Percentiles rank a stretch among this genome's conserved stretches.
These are phyloP conservation scores for Muscicapa striata DNA, from an alignment of 2,797 vertebrate genomes.

Conservation along the genomic window DNA sequence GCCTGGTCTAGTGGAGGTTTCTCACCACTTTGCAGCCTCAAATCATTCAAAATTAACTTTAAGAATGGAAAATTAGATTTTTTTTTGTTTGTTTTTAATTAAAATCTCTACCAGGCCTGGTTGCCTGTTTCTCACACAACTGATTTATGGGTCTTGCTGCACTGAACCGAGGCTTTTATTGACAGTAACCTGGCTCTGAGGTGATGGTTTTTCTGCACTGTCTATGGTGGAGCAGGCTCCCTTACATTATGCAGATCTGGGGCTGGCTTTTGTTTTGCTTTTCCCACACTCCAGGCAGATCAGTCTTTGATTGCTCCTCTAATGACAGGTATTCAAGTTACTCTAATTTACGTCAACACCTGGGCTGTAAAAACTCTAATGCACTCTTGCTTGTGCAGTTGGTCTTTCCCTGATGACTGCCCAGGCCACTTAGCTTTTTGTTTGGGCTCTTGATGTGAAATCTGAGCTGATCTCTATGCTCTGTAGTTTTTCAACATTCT, in stretches of 20 bases:
- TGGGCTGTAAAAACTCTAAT: slow-evolving; percentile 41
- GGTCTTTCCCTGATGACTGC: not conserved
- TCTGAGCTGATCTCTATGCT: slow-evolving; percentile 8
- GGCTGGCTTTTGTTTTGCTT: slow-evolving; percentile 25
- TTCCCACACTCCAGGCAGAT: not conserved
- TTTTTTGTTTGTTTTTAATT: not conserved
- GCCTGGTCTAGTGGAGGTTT: not conserved
- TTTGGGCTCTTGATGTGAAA: slow-evolving; percentile 51
- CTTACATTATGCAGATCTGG: not conserved
- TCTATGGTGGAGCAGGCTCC: not conserved
- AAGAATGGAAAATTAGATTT: not conserved
- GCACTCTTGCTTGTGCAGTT: not conserved
- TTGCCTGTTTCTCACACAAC: slow-evolving; percentile 22
- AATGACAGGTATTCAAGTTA: slow-evolving; percentile 29
- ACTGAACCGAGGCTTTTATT: not conserved
- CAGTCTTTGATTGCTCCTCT: slow-evolving; percentile 29
- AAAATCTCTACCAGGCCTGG: not conserved
- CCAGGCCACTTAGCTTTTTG: not conserved
- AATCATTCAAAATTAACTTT: not conserved
- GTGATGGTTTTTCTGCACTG: not conserved
- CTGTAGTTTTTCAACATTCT: slow-evolving; percentile 45
- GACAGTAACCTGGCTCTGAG: not conserved
- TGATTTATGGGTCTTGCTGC: not conserved
- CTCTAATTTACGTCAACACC: slow-evolving; percentile 38
- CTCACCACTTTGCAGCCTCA: not conserved